These are phyloP conservation scores for Chalcis sispes DNA, from an alignment of 2,888 invertebrate species.

Conservation along the genomic window DNA sequence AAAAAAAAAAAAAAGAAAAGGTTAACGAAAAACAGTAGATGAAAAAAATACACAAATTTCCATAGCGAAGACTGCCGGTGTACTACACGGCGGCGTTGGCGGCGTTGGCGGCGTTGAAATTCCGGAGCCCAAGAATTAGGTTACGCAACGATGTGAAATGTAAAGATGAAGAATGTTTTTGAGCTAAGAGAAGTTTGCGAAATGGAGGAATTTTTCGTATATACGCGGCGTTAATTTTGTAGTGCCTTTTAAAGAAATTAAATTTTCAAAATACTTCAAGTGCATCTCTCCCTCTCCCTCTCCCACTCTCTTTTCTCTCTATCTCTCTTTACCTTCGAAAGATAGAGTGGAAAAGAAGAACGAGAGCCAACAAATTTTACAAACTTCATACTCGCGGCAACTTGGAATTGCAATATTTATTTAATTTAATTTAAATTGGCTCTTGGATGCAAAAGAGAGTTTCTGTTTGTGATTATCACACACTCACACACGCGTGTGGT, in stretches of 20 bases:
- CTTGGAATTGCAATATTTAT: no score
- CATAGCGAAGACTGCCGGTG: background rate
- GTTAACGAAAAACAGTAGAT: no score
- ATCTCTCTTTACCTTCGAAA: no score
- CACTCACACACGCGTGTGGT: no score
- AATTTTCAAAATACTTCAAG: conserved; percentile 35
- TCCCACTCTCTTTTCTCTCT: no score
- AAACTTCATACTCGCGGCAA: background rate
- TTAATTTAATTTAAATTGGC: no score
- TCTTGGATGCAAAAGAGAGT: no score
- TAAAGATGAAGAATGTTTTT: conserved; percentile 50
- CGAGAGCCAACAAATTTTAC: background rate
- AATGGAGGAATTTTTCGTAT: conserved; percentile 21
- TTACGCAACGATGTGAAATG: conserved; percentile 43
- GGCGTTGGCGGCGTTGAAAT: conserved; percentile 22
- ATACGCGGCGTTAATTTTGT: conserved; percentile 26
- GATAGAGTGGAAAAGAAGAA: no score
- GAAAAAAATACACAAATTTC: no score
- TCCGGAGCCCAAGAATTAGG: conserved; percentile 21
- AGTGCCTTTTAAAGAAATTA: conserved; percentile 35
- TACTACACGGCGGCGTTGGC: background rate
- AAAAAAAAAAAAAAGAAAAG: background rate
- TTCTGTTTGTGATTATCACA: no score
- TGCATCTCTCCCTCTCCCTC: background rate
- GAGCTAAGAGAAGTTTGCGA: conserved; percentile 18